phyloP scores from a whole-genome alignment of 30 jellyfish, hydroid and myxozoan species.

The Aurelia sp. region DNA sequence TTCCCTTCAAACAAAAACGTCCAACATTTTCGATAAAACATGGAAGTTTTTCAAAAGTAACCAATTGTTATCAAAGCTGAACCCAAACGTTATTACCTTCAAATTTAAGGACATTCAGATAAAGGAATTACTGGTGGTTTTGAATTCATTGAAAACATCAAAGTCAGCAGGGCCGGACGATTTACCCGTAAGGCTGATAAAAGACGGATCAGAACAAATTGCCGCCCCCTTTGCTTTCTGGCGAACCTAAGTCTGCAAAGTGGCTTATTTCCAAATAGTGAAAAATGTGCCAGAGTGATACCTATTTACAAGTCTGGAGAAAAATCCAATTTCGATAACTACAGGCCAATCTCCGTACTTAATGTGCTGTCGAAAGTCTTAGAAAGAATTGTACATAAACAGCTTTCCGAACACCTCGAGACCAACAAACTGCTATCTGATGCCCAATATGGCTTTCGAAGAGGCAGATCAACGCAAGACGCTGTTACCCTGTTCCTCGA shows the following conservation, averaged over 20 bases:
- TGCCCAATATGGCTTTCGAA: no score
- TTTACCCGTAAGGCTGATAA: constrained; percentile 58
- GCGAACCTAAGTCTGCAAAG: constrained; percentile 40
- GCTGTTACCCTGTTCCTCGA: constrained; percentile 67
- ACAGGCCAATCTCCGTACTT: no score
- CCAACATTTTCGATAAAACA: constrained; percentile 24
- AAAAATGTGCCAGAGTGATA: constrained; percentile 47
- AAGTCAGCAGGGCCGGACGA: constrained; percentile 51
- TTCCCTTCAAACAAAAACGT: constrained; percentile 40
- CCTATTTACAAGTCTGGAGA: no score
- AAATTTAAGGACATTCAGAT: constrained; percentile 36
- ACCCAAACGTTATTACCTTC: constrained; percentile 50
- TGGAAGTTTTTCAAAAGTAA: constrained; percentile 23
- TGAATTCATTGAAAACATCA: constrained; percentile 40
- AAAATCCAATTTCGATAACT: no score
- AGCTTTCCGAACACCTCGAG: constrained; percentile 46
- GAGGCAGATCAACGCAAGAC: neutral
- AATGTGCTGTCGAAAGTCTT: no score
- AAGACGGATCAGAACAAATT: constrained; percentile 60
- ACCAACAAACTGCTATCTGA: neutral
- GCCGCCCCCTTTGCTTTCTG: constrained; percentile 65
- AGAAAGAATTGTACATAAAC: neutral
- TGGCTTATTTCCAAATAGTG: constrained; percentile 64
- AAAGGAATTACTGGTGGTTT: constrained; percentile 61
- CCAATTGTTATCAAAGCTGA: constrained; percentile 38